Conservation (phyloP, 2,797 vertebrate genomes). For the Emydoidea blandingii region DNA sequence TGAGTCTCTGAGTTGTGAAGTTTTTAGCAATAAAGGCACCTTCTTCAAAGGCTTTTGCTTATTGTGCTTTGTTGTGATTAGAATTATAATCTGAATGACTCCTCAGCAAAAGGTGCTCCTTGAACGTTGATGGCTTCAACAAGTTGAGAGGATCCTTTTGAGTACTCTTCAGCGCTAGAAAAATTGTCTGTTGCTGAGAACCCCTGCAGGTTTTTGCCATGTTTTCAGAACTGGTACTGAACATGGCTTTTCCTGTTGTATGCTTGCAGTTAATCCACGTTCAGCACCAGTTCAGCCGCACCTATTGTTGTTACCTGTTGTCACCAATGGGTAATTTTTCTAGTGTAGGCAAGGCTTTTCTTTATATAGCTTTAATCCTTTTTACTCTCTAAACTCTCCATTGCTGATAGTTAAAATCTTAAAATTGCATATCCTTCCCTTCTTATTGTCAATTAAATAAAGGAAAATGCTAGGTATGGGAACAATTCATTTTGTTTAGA, state of each 20-base stretch:
- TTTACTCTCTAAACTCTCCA: background rate
- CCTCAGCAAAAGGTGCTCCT: background rate
- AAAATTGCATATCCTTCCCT: background rate
- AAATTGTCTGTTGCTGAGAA: background rate
- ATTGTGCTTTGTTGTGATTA: background rate
- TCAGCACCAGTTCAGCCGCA: background rate
- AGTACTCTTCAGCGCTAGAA: background rate
- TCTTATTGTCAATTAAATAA: background rate
- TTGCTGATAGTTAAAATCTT: background rate
- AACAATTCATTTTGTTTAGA: background rate
- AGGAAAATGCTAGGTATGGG: background rate
- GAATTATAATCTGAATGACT: background rate
- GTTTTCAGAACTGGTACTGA: background rate
- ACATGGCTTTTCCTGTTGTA: background rate
- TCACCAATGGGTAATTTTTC: background rate
- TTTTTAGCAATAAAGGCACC: background rate
- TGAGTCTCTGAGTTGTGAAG: background rate
- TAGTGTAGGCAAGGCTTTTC: background rate
- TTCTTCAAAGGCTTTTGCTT: background rate
- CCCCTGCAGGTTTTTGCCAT: background rate
- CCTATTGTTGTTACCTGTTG: background rate
- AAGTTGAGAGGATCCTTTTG: background rate
- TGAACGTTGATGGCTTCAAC: background rate
- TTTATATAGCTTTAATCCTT: background rate
- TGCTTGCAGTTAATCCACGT: background rate